Base-by-base conservation (phyloP, 2,797 vertebrate genomes). In the Luscinia megarhynchos region DNA sequence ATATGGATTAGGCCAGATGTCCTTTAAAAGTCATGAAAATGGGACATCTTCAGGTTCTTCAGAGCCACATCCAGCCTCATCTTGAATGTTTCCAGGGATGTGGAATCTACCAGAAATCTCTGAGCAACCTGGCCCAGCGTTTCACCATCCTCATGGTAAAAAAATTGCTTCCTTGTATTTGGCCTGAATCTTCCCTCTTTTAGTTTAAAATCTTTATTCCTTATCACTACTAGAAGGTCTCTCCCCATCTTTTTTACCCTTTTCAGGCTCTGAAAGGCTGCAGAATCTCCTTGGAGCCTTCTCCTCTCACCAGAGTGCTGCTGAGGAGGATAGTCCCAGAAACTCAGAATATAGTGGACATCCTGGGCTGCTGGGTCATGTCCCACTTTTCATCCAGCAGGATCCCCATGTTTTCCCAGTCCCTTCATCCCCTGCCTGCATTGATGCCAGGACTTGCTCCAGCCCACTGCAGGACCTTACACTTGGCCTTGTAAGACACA, bases 101-200 rank as follows among this genome's bases (percentile, higher is more conserved):
- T 29, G 72, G 21, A 48, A 23, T 54, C 12, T 7, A 5, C 32
- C 32, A 76, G 15, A 12, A 62, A 43, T 5, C 7, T 55, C 46
- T 38, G 20, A 20, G 9, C 17, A 55, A 16, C 10, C 27, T 23
- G 7, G 7, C 6, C 30, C 23, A 27, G 34, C 0, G 0, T 45
- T 59, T 77, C 29, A 40, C 9, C 15, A 18, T 11, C 36, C 41
- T 45, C 8, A 2, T 11, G 5, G 36, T 45, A 15, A 72, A 30
- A 30, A 50, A 15, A 17, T 11, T 12, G 1, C 6, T 43, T 21
- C 20, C 12, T 61, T 38, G 3, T 9, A 30, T 62, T 24, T 23
- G 6, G 12, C n/a, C 48, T 67, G 20, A 73, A 36, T 32, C n/a
- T 63, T 10, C n/a, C n/a, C 11, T 32, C 55, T 73, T 74, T 34